Evolutionary conservation across 2,113 vertebrate genomes (phyloP).

Genomic region (Periophthalmodon schlosseri): DNA sequence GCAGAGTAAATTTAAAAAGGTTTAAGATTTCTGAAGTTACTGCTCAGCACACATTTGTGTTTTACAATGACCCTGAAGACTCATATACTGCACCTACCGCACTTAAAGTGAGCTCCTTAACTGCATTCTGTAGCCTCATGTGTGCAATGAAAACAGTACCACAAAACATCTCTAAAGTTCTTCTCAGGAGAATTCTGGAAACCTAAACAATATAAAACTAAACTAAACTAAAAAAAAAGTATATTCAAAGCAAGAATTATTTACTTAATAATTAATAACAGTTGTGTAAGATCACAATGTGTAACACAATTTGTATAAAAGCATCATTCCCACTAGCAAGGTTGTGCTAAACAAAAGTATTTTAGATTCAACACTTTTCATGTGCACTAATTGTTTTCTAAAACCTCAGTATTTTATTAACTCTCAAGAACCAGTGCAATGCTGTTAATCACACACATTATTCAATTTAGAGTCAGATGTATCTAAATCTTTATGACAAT

Average conservation of each 20-base stretch:
- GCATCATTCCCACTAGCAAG: too few species aligned
- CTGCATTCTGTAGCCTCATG: slow-evolving; percentile 21
- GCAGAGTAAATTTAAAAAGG: slow-evolving; percentile 13
- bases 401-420: background rate
- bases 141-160: background rate
- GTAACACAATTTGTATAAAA: background rate
- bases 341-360: too few species aligned
- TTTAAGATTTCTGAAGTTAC: slow-evolving; percentile 10
- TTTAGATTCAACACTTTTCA: too few species aligned
- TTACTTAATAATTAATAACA: too few species aligned
- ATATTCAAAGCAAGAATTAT: too few species aligned
- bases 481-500: slow-evolving; percentile 38
- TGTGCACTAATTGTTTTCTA: background rate
- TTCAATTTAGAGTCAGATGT: background rate
- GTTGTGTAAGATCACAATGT: background rate
- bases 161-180: background rate
- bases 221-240: background rate
- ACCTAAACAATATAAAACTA: background rate
- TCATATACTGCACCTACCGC: background rate
- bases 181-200: background rate
- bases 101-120: slow-evolving; percentile 13
- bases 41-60: background rate
- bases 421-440: background rate
- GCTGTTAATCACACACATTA: background rate
- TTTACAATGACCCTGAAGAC: background rate